phyloP scores from a whole-genome alignment of 23 tunicate genomes.

The Ciona savignyi region DNA sequence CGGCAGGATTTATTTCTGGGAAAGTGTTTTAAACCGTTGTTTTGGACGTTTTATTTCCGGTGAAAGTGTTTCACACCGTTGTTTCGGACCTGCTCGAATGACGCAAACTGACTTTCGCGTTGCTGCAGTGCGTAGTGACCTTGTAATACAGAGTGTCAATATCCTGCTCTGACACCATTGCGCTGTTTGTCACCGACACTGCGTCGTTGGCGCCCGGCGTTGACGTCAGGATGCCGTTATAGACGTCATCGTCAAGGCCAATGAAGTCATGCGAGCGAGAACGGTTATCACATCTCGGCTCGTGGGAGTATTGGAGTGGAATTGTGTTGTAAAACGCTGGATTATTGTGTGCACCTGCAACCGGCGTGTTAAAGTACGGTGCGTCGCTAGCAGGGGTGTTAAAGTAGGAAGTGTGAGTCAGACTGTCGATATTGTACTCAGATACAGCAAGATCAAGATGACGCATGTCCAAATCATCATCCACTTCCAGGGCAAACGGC shows the following conservation, averaged over 20 bases:
- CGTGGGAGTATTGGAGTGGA: not conserved
- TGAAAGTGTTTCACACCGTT: conserved; percentile 11
- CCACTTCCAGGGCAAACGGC: not conserved
- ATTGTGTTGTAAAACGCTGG: conserved; percentile 5
- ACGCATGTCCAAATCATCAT: conserved; percentile 25
- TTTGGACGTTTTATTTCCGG: no score
- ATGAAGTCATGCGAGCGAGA: not conserved
- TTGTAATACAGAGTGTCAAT: conserved; percentile 10
- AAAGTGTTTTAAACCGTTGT: no score
- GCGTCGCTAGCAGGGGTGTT: not conserved
- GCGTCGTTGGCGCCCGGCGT: conserved; percentile 1
- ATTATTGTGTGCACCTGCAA: not conserved
- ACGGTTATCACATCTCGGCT: not conserved
- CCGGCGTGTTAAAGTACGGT: not conserved
- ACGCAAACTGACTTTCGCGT: not conserved
- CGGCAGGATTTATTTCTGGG: no score
- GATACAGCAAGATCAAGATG: conserved; percentile 65
- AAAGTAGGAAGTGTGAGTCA: conserved; percentile 1
- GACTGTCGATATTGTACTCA: conserved; percentile 33
- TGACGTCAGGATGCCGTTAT: not conserved
- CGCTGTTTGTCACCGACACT: conserved; percentile 21
- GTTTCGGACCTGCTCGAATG: conserved; percentile 9
- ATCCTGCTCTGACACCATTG: conserved; percentile 26
- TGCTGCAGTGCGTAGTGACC: not conserved
- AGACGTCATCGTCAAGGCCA: conserved; percentile 4